phyloP scores from a whole-genome alignment of 1,140 invertebrate genomes.

The Melanaphis sacchari region DNA sequence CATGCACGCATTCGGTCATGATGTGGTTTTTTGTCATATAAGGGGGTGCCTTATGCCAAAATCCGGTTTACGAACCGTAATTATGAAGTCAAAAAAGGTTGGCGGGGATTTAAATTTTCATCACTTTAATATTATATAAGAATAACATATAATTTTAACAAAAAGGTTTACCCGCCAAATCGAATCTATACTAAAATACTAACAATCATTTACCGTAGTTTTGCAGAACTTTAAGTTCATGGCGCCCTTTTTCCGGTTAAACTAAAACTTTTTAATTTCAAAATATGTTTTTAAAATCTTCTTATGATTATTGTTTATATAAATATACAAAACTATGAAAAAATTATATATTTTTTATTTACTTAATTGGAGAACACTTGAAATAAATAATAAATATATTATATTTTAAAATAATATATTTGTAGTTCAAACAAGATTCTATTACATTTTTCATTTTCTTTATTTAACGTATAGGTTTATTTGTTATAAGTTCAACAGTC shows the following conservation, averaged over 20 bases:
- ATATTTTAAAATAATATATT: no score
- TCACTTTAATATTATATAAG: neutral
- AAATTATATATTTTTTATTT: neutral
- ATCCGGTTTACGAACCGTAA: conserved; percentile 34
- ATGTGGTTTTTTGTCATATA: conserved; percentile 34
- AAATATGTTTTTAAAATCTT: neutral
- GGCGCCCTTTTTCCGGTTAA: neutral
- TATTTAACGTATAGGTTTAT: neutral
- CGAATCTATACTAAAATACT: neutral
- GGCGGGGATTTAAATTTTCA: conserved; percentile 42
- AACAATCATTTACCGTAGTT: conserved; percentile 13
- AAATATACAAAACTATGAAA: neutral
- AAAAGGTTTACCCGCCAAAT: neutral
- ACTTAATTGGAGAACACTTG: neutral
- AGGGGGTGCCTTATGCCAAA: neutral
- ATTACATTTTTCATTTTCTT: conserved; percentile 9
- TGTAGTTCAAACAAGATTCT: neutral
- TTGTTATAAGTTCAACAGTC: neutral
- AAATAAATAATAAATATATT: neutral
- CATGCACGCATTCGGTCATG: conserved; percentile 54
- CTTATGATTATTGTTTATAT: neutral
- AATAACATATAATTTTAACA: neutral
- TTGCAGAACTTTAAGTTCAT: neutral
- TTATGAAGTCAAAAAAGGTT: conserved; percentile 25
- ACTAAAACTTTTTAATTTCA: neutral